Conservation (phyloP, 2,797 vertebrate species). For the Phoeniculus purpureus region DNA sequence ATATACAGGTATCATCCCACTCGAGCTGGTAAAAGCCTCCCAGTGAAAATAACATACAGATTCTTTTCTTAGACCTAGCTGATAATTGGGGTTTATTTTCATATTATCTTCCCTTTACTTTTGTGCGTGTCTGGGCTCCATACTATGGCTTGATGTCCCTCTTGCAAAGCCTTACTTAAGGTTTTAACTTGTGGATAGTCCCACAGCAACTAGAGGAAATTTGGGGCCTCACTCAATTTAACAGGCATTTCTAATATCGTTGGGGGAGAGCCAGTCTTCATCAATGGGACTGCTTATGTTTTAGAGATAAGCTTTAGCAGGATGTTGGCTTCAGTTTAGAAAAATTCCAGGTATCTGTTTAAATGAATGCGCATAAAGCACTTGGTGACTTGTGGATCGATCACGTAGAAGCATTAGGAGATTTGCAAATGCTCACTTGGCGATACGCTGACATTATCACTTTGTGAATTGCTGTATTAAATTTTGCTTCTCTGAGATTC, state of each 20-base stretch:
- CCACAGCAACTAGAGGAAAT: not conserved
- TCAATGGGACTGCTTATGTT: not conserved
- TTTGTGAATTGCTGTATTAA: not conserved
- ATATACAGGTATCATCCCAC: not conserved
- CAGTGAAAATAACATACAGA: not conserved
- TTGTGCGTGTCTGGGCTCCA: not conserved
- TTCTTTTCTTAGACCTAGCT: not conserved
- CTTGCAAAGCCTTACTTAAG: not conserved
- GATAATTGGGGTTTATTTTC: not conserved
- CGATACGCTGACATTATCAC: not conserved
- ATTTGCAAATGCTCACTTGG: not conserved
- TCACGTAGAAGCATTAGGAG: not conserved
- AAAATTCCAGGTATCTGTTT: not conserved
- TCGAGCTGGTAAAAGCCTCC: not conserved
- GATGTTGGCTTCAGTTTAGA: not conserved
- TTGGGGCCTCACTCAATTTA: not conserved
- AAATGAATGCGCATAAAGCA: not conserved
- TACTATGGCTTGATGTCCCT: not conserved
- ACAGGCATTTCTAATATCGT: not conserved
- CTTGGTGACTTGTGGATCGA: not conserved
- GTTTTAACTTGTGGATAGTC: not conserved
- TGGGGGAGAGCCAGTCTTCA: not conserved
- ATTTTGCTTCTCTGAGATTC: not conserved
- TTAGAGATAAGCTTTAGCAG: not conserved
- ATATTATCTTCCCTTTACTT: not conserved